Evolutionary conservation across 2,888 invertebrate genomes (phyloP).

Genomic region (Ophion ellenae): DNA sequence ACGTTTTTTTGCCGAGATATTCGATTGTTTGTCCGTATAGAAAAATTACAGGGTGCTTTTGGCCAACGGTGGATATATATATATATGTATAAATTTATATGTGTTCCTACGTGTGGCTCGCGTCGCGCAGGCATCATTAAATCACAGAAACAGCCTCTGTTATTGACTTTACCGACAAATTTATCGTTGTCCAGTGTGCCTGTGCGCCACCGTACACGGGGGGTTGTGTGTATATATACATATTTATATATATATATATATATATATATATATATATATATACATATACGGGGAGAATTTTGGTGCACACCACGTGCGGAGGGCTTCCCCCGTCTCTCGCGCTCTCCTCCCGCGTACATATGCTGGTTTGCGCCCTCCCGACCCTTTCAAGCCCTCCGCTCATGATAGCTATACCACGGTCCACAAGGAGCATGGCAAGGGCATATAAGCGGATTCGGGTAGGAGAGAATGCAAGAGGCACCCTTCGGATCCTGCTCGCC

Average conservation of each 20-base stretch:
- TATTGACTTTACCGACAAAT: conserved; percentile 83
- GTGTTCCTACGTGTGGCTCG: conserved; percentile 57
- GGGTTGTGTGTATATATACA: conserved; percentile 71
- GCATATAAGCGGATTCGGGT: conserved; percentile 61
- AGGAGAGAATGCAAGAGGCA: conserved; percentile 60
- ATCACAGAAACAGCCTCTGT: conserved; percentile 83
- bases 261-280: too few species aligned
- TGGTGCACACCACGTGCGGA: too few species aligned
- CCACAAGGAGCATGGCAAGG: conserved; percentile 35
- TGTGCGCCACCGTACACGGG: conserved; percentile 66
- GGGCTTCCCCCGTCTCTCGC: too few species aligned
- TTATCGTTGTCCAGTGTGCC: conserved; percentile 80
- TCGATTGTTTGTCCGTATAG: too few species aligned
- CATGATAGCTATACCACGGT: conserved; percentile 26
- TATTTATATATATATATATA: conserved; percentile 54
- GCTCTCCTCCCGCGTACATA: conserved; percentile 30
- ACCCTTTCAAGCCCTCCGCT: conserved; percentile 55
- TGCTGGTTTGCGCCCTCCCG: conserved; percentile 68
- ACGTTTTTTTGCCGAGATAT: too few species aligned
- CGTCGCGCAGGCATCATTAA: conserved; percentile 80
- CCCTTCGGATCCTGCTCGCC: conserved; percentile 47
- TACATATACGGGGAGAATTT: too few species aligned
- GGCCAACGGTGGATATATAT: conserved; percentile 10
- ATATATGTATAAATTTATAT: conserved; percentile 19
- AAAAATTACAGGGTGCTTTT: too few species aligned